Base-by-base conservation (phyloP, 2,113 vertebrate genomes). In the Sinocyclocheilus anophthalmus region DNA sequence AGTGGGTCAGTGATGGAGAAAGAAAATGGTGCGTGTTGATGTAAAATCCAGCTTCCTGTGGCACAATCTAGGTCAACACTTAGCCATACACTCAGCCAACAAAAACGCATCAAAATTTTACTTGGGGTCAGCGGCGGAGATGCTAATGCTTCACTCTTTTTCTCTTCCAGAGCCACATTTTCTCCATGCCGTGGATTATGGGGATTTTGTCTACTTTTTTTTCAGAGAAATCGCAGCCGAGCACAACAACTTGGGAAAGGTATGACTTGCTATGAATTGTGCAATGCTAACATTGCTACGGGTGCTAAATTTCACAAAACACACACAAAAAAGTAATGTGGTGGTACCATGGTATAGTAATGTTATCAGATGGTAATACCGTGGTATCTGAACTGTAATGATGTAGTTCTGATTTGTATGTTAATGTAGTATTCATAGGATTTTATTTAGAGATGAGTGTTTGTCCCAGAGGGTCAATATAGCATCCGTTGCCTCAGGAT, bases 151-250 rank as follows among this genome's bases (percentile, higher is more conserved):
- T 42, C 22, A 61, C 8, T 39, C 45, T 65, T 75, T 91, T 87
- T 93, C 87, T 90, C 76, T 95, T 95, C 82, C 96, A 99, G 98
- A 99, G 88, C 98, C 98, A 61, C 97, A 99, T 91, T 99, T 99
- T 92, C 96, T 99, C 89, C 97, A 99, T 7, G 98, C 98, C 85
- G 97, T 97, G 79, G 97, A 99, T 91, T 99, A 99, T 0, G 98
- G 97, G 91, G 98, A 96, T 93, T 99, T 96, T 9, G 96, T 99
- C 85, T 99, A 99, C 94, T 99, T 99, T 93, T 99, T 99, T 96
- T 99, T 98, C 92, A 95, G 97, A 91, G 98, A 99, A 94, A 99
- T 99, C 76, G 98, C 98, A 4, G 97, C 97, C 22, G 98, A 99
- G 90, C 97, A 99, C 93, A 99, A 97, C 90, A 99, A 96, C 90